Base-by-base conservation (phyloP, 2,888 invertebrate species). In the Agriopis leucophaearia region DNA sequence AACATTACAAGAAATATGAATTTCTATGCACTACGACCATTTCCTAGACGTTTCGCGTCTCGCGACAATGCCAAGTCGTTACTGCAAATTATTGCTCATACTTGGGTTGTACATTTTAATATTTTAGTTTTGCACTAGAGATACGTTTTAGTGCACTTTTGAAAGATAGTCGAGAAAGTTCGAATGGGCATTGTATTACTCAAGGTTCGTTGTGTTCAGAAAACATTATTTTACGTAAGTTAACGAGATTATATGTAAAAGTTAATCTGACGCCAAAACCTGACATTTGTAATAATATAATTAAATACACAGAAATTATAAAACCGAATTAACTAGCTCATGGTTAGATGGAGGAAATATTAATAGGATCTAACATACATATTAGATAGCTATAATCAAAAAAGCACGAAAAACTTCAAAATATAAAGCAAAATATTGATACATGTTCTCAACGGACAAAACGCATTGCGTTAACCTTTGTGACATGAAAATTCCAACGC, bases 41-140 rank as follows among this genome's bases (percentile, higher is more conserved):
- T 75, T 74, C 71, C 67, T 63, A 76, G 79, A 76, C 82, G 77
- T 80, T 81, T 81, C 78, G 78, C 74, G 73, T 72, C 73, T 64
- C 66, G 73, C 72, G 78, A 79, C 80, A 78, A 79, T 79, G 84
- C 83, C 83, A 83, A 83, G 81, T 82, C 83, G 80, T 84, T 84
- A 83, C 79, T 74, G 77, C 77, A 73, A 83, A 78, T 83, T 83
- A 83, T 84, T 77, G 76, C 79, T 60, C 73, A 74, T 80, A 62
- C 72, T 73, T 64, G 69, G 61, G 64, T 65, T 45, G 50, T 74
- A 71, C 48, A 68, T 75, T 75, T 71, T 71, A 58, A 71, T 73
- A 74, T 74, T 72, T 71, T 64, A 73, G 57, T 66, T 60, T 63
- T 64, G 66, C 59, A 60, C 47, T 48, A 55, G 64, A 66, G 65